Percentiles rank a stretch among this genome's conserved stretches.
These are phyloP conservation scores for Cliona cf. orientalis DNA, from an alignment of 37 sponge, comb jelly and placozoan species.

Conservation along the genomic window DNA sequence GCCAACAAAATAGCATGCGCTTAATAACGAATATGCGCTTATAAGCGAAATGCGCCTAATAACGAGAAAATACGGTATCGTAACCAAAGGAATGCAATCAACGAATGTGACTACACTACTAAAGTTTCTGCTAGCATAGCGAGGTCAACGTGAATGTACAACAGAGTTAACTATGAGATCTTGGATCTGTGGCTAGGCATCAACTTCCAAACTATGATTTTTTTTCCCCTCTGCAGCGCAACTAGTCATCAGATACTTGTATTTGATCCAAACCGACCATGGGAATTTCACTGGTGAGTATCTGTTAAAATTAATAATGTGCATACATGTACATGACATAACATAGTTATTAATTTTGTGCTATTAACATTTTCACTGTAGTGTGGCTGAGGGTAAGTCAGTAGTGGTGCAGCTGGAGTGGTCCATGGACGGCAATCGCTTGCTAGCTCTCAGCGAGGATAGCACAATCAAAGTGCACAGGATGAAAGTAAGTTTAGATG, in stretches of 20 bases:
- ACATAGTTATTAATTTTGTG: background rate
- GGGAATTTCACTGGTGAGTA: slow-evolving; percentile 60
- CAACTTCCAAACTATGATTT: background rate
- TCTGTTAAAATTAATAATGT: background rate
- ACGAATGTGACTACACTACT: too few species aligned
- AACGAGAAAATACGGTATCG: too few species aligned
- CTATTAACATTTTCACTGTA: background rate
- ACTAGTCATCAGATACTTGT: slow-evolving; percentile 45
- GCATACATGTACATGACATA: background rate
- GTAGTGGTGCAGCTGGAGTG: slow-evolving; percentile 26
- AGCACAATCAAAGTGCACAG: slow-evolving; percentile 47
- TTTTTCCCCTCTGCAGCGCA: slow-evolving; percentile 19
- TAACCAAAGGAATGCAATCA: too few species aligned
- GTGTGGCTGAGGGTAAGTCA: slow-evolving; percentile 30
- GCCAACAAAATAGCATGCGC: too few species aligned
- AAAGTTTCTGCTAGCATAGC: too few species aligned
- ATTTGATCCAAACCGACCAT: slow-evolving; percentile 71
- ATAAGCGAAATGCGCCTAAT: too few species aligned
- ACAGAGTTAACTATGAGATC: too few species aligned
- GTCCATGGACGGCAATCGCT: slow-evolving; percentile 40
- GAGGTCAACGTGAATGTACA: too few species aligned
- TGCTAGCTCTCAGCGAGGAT: slow-evolving; percentile 45
- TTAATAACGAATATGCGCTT: too few species aligned
- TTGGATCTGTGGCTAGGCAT: background rate
- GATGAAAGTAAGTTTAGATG: slow-evolving; percentile 46